Percentiles rank a stretch among this genome's conserved stretches.
Conservation (phyloP, 2,888 invertebrate species). For the Agrochola lota region DNA sequence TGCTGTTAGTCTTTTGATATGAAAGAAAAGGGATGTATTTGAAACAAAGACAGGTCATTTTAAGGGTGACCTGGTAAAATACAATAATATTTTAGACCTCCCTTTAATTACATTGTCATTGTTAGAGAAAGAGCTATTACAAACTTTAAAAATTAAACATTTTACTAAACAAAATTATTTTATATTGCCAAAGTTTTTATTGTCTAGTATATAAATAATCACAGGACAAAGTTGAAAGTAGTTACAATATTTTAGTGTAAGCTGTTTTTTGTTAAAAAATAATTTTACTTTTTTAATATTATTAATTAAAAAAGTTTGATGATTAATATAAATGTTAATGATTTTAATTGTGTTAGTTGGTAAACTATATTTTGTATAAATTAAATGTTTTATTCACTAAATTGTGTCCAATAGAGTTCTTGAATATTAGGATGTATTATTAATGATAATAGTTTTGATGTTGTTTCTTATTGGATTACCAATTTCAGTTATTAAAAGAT, state of each 20-base stretch:
- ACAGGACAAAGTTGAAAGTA: conserved; percentile 4
- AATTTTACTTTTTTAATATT: too few species aligned
- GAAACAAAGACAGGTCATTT: background rate
- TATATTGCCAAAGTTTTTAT: conserved; percentile 6
- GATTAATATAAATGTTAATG: conserved; percentile 32
- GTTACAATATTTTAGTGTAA: conserved; percentile 16
- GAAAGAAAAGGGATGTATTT: background rate
- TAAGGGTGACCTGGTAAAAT: background rate
- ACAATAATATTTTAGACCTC: background rate
- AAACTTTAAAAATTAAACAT: conserved; percentile 5
- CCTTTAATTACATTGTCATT: background rate
- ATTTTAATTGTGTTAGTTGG: conserved; percentile 21
- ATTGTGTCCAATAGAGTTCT: background rate
- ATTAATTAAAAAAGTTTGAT: conserved; percentile 42
- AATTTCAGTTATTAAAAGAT: background rate
- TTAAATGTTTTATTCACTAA: background rate
- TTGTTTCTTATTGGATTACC: background rate
- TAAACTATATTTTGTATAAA: conserved; percentile 25
- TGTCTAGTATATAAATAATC: conserved; percentile 19
- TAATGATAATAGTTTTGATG: background rate
- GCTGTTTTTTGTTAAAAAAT: conserved; percentile 32
- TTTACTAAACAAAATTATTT: background rate
- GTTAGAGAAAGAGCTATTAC: background rate
- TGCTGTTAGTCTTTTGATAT: too few species aligned
- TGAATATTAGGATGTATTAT: background rate